Evolutionary conservation across 2,888 invertebrate genomes (phyloP).

Genomic region (Ophioninae sp.): DNA sequence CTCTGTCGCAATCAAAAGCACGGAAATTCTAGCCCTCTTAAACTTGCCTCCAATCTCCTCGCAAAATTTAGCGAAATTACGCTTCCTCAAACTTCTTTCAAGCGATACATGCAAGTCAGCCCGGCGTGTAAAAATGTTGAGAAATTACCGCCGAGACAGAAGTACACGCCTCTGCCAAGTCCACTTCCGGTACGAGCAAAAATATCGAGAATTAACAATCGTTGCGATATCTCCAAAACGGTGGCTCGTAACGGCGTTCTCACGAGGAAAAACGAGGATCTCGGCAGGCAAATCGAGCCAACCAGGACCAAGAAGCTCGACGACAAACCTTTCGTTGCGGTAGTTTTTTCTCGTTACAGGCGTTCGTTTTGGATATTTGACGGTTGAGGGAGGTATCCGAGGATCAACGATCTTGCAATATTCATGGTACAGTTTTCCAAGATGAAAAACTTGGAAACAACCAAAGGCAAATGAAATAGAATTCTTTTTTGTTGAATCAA

Average conservation of each 20-base stretch:
- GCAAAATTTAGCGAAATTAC: constrained; percentile 73
- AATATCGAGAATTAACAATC: constrained; percentile 64
- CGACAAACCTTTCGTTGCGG: constrained; percentile 72
- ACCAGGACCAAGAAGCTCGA: constrained; percentile 53
- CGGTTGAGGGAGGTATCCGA: constrained; percentile 31
- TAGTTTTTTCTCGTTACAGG: constrained; percentile 62
- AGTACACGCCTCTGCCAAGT: constrained; percentile 67
- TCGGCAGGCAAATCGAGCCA: constrained; percentile 21
- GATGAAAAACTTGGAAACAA: background rate
- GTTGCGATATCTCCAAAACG: constrained; percentile 18
- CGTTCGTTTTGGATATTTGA: constrained; percentile 10
- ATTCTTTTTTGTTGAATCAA: no score
- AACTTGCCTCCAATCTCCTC: constrained; percentile 59
- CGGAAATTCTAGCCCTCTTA: constrained; percentile 39
- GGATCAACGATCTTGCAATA: constrained; percentile 23
- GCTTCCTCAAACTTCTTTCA: constrained; percentile 70
- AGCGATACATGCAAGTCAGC: constrained; percentile 69
- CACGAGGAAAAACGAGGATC: constrained; percentile 1
- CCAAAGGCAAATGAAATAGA: no score
- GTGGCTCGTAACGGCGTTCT: background rate
- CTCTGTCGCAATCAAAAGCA: constrained; percentile 38
- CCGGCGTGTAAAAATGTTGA: constrained; percentile 62
- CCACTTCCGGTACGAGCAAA: constrained; percentile 71
- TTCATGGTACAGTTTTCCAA: background rate
- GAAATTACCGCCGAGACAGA: constrained; percentile 66